Evolutionary conservation across 2,797 vertebrate species (phyloP).

Genomic region (Micromesistius poutassou): DNA sequence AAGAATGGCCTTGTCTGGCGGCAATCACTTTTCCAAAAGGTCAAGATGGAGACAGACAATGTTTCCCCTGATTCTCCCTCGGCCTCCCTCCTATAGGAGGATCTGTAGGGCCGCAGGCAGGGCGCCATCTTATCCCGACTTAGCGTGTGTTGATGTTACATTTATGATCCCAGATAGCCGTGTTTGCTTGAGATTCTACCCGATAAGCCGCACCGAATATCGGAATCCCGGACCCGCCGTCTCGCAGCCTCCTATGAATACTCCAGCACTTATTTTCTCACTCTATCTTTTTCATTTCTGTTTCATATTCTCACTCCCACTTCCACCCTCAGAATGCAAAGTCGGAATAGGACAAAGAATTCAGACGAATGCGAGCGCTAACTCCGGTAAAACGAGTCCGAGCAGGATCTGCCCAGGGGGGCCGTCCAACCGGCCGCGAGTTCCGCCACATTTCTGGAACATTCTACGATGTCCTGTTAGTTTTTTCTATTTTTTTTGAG

Average conservation of each 20-base stretch:
- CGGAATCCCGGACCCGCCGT: constrained; percentile 40
- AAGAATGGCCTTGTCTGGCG: constrained; percentile 25
- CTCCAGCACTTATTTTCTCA: constrained; percentile 26
- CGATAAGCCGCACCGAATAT: constrained; percentile 51
- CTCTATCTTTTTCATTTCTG: not conserved
- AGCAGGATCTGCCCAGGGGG: constrained; percentile 54
- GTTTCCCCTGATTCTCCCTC: not conserved
- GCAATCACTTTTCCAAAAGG: constrained; percentile 42
- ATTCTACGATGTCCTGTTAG: constrained; percentile 39
- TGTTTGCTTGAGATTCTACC: constrained; percentile 45
- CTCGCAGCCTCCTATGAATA: constrained; percentile 27
- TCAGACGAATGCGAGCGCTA: constrained; percentile 33
- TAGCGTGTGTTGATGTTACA: constrained; percentile 51
- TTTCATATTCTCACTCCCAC: constrained; percentile 1
- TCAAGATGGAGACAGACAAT: constrained; percentile 34
- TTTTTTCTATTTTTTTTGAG: not conserved
- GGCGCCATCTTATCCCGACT: constrained; percentile 47
- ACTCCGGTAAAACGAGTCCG: constrained; percentile 52
- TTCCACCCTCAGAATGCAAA: too few relatives aligned
- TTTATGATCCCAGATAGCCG: constrained; percentile 46
- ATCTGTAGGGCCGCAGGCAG: constrained; percentile 17
- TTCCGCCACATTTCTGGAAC: constrained; percentile 57
- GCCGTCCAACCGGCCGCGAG: constrained; percentile 26
- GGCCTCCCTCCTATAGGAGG: too few relatives aligned
- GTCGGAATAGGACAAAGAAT: too few relatives aligned